Base-by-base conservation (phyloP, 1,140 invertebrate species). In the Tigriopus japonicus region DNA sequence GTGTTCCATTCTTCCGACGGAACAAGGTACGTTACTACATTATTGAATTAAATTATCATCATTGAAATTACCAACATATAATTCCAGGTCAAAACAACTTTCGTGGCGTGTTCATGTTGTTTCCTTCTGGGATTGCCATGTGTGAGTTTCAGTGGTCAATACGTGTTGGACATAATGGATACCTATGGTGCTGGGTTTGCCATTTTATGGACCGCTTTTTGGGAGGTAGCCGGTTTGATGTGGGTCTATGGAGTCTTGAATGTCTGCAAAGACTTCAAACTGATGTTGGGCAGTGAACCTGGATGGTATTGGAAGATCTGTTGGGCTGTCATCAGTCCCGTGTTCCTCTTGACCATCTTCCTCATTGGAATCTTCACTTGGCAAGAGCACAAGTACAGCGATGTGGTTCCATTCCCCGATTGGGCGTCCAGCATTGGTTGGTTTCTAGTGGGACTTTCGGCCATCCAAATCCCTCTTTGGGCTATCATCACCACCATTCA, bases 101-200 rank as follows among this genome's bases (percentile, higher is more conserved):
- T 83, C 21, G 73, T 71, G 3, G 79, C 80, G 7, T 81, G 81
- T 14, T 67, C 83, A n/a, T 75, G 82, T 66, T 83, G 84, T 24
- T 87, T 86, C 66, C 66, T 78, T 0, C 78, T 84, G 41, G 84
- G 85, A 45, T 73, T 86, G 10, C 79, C 84, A 60, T 86, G 84
- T 66, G 84, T 83, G 45, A 85, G 82, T 1, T 81, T 84, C 64
- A 83, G 85, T 42, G 60, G 62, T 12, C 53, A 55, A 15, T 74
- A 72, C 61, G 64, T 73, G 9, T 62, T 73, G 23, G 67, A 72
- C 21, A 42, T 73, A 21, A 71, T 73, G 69, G 72, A 73, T 55
- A 66, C 66, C 42, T 73, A 70, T 63, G 70, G 69, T 0, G 59
- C 19, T 5, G 59, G 59, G 14, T 56, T 55, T 12, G 41, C 60